Conservation (phyloP, 2,888 invertebrate species). For the Teleogryllus oceanicus region DNA sequence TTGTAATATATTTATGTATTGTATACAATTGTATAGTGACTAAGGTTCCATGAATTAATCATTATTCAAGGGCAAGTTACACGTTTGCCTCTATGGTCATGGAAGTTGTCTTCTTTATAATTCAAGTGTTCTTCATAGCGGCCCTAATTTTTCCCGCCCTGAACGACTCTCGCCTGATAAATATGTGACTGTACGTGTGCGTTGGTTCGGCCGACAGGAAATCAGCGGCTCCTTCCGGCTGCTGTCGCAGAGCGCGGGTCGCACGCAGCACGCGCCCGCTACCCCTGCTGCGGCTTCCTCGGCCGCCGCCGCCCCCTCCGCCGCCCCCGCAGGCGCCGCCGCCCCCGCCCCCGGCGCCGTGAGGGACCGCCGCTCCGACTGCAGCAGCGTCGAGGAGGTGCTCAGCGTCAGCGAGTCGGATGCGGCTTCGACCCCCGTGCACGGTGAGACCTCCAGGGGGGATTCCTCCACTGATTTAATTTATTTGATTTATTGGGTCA, state of each 20-base stretch:
- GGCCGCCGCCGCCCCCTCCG: neutral
- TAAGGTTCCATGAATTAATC: no score
- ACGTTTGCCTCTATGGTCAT: no score
- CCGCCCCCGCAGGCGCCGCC: neutral
- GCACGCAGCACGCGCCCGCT: conserved; percentile 48
- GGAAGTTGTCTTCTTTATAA: no score
- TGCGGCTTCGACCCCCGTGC: conserved; percentile 41
- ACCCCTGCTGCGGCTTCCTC: conserved; percentile 21
- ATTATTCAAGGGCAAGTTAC: no score
- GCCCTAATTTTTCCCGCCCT: no score
- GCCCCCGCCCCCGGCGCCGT: neutral
- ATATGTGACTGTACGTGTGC: no score
- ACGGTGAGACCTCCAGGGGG: neutral
- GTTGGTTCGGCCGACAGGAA: conserved; percentile 44
- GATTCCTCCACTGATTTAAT: neutral
- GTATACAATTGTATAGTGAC: no score
- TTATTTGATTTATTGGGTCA: no score
- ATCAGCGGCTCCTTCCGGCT: conserved; percentile 69
- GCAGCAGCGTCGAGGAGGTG: conserved; percentile 49
- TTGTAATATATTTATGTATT: no score
- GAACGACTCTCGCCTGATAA: no score
- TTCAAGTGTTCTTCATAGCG: no score
- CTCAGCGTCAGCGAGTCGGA: conserved; percentile 46
- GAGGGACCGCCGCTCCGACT: conserved; percentile 51
- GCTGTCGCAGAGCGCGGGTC: conserved; percentile 62